These are phyloP conservation scores for Melikaiella ostensackeni DNA, from an alignment of 2,888 invertebrate genomes.

Conservation along the genomic window DNA sequence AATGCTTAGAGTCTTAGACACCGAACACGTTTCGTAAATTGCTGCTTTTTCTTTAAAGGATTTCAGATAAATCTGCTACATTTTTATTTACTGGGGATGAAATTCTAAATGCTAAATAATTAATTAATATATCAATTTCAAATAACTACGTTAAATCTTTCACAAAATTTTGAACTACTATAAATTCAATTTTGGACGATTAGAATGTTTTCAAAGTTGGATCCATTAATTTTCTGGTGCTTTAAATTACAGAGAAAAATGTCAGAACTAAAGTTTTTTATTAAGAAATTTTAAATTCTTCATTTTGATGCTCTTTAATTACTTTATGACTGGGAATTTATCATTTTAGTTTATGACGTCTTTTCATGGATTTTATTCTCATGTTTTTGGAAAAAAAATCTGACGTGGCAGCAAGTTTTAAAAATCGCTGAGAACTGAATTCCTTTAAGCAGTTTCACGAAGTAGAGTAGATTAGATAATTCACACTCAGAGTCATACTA, in stretches of 20 bases:
- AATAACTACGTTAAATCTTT: too few relatives aligned
- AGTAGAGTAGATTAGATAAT: slow-evolving; percentile 11
- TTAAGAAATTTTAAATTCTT: too few relatives aligned
- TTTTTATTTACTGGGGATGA: background rate
- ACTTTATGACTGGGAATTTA: too few relatives aligned
- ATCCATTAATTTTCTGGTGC: too few relatives aligned
- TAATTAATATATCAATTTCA: too few relatives aligned
- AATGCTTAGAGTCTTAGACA: slow-evolving; percentile 21
- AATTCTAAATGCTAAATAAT: background rate
- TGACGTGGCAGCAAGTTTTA: background rate
- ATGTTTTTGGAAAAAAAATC: background rate
- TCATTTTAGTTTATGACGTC: background rate
- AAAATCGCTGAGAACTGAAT: background rate
- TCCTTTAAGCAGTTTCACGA: background rate
- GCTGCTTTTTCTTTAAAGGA: background rate
- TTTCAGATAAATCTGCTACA: background rate
- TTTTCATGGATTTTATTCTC: background rate
- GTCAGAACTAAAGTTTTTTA: too few relatives aligned
- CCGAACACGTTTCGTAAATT: background rate
- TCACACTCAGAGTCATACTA: background rate
- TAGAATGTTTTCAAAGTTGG: too few relatives aligned
- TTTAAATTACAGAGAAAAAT: too few relatives aligned
- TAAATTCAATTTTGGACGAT: too few relatives aligned
- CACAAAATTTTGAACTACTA: too few relatives aligned
- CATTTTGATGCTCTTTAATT: too few relatives aligned